Conservation (phyloP, 2,113 vertebrate species). For the Brachypteracias leptosomus region DNA sequence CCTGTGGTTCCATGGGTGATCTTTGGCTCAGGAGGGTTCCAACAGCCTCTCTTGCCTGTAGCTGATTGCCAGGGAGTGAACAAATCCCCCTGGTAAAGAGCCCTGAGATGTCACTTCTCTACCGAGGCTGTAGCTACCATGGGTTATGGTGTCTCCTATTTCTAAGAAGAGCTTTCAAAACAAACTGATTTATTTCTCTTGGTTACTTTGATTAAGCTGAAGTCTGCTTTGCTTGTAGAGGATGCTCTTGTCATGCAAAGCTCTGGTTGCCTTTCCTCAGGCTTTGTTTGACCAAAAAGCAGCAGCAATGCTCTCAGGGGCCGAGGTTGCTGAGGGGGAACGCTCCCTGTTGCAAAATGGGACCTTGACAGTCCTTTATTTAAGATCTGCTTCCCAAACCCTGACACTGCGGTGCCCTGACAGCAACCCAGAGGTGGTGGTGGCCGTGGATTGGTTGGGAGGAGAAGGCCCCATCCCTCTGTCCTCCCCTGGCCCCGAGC, state of each 20-base stretch:
- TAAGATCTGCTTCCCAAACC: not conserved
- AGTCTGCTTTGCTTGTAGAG: not conserved
- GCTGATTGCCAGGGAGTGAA: not conserved
- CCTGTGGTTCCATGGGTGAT: not conserved
- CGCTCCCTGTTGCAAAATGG: rapidly evolving
- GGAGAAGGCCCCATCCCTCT: not conserved
- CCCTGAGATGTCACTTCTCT: not conserved
- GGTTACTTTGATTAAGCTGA: not conserved
- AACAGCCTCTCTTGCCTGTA: not conserved
- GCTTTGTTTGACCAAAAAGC: not conserved
- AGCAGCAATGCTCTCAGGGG: not conserved
- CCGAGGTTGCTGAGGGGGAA: not conserved
- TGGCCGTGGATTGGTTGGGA: not conserved
- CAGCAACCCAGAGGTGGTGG: not conserved
- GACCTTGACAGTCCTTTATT: not conserved
- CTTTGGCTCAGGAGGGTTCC: not conserved
- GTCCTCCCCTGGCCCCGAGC: not conserved
- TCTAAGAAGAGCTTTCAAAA: not conserved
- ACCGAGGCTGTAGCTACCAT: not conserved
- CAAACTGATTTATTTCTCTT: not conserved
- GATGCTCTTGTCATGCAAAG: not conserved
- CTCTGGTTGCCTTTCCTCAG: not conserved
- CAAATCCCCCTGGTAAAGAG: not conserved
- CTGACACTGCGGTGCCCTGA: rapidly evolving
- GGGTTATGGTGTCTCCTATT: not conserved